Percentiles rank a stretch among this genome's conserved stretches.
Conservation (phyloP, 37 sponge, comb jelly and placozoan genomes). For the Theonella swinhoei region DNA sequence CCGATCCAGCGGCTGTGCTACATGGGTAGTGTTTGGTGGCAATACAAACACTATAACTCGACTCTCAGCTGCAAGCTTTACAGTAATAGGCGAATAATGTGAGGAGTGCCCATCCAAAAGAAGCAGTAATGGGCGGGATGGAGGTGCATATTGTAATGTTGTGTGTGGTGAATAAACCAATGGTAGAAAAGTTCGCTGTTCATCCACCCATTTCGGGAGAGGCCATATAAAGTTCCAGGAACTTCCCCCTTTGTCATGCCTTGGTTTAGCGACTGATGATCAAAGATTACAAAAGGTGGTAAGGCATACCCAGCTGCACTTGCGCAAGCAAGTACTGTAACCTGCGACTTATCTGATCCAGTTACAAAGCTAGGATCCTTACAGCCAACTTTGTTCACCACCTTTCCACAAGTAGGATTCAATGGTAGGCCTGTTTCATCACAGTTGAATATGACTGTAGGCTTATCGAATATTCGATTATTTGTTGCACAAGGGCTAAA, state of each 20-base stretch:
- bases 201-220: conserved; percentile 49
- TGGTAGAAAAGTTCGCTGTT: conserved; percentile 30
- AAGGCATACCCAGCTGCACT: conserved; percentile 32
- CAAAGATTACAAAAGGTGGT: conserved; percentile 37
- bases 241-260: conserved; percentile 46
- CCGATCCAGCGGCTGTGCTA: conserved; percentile 49
- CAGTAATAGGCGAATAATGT: not conserved
- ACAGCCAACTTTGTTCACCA: not conserved
- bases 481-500: not conserved
- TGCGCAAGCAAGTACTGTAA: conserved; percentile 38
- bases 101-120: conserved; percentile 44
- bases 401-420: not conserved
- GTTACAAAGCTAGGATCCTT: conserved; percentile 10
- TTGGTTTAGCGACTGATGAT: not conserved
- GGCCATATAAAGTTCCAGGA: conserved; percentile 50
- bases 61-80: conserved; percentile 11
- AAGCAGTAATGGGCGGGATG: conserved; percentile 14
- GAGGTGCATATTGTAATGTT: conserved; percentile 24
- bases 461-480: conserved; percentile 25
- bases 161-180: conserved; percentile 16
- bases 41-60: conserved; percentile 24
- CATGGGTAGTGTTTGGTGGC: conserved; percentile 52
- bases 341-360: conserved; percentile 28
- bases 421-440: conserved; percentile 43
- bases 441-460: conserved; percentile 24